phyloP scores from a whole-genome alignment of 1,140 invertebrate genomes.

The Augochlora pura region DNA sequence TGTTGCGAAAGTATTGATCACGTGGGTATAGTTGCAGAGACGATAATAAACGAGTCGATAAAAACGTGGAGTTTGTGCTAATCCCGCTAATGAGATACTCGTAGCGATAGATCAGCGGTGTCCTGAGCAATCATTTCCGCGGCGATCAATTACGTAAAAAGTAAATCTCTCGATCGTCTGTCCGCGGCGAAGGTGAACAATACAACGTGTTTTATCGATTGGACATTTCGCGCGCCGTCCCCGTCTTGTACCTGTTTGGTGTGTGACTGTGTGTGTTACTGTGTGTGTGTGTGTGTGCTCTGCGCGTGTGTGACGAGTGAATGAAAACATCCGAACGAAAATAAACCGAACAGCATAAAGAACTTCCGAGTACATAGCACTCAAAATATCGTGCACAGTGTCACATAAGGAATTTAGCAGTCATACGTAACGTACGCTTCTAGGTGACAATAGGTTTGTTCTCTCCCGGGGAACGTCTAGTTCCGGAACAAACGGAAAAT shows the following conservation, averaged over 20 bases:
- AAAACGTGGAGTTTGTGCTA: background rate
- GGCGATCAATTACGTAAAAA: slow-evolving; percentile 5
- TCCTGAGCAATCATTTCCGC: background rate
- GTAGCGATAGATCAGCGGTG: background rate
- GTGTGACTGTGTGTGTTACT: background rate
- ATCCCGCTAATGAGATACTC: background rate
- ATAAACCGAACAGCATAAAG: slow-evolving; percentile 39
- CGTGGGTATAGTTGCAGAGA: slow-evolving; percentile 7
- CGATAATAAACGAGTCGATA: background rate
- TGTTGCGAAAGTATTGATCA: background rate
- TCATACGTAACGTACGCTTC: slow-evolving; percentile 43
- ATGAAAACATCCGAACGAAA: slow-evolving; percentile 38
- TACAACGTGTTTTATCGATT: slow-evolving; percentile 7
- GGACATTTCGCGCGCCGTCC: slow-evolving; percentile 5
- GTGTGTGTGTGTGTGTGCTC: background rate
- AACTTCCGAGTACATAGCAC: slow-evolving; percentile 68
- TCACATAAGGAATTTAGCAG: slow-evolving; percentile 57
- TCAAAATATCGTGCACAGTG: slow-evolving; percentile 60
- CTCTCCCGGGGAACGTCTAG: background rate
- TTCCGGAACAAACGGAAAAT: slow-evolving; percentile 42
- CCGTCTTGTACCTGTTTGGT: background rate
- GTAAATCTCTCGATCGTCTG: background rate
- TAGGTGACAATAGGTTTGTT: slow-evolving; percentile 36
- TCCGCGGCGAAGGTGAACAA: background rate
- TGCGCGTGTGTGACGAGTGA: background rate